These are phyloP conservation scores for Luffia ferchaultella DNA, from an alignment of 2,888 invertebrate genomes.

Conservation along the genomic window DNA sequence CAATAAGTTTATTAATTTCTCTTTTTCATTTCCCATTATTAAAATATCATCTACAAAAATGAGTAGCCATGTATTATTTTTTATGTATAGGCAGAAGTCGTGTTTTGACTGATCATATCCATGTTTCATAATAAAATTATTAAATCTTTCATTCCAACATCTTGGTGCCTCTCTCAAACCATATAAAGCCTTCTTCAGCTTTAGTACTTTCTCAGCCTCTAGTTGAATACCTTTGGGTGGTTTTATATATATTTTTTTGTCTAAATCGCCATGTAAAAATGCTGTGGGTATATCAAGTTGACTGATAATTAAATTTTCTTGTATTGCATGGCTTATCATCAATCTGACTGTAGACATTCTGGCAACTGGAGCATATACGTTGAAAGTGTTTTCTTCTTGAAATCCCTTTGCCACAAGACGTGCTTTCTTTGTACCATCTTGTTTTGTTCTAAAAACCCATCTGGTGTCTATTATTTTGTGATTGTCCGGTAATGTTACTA, in stretches of 20 bases:
- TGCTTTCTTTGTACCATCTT: slow-evolving; percentile 6
- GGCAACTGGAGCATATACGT: slow-evolving; percentile 11
- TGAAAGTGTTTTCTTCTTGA: neutral
- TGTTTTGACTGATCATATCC: neutral
- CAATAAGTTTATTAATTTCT: no score
- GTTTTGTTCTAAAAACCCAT: slow-evolving; percentile 10
- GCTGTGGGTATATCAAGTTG: slow-evolving; percentile 14
- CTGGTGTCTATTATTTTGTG: slow-evolving; percentile 11
- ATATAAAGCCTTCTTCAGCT: slow-evolving; percentile 10
- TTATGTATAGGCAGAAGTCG: neutral
- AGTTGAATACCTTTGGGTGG: slow-evolving; percentile 9
- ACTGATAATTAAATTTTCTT: slow-evolving; percentile 6
- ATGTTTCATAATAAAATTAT: slow-evolving; percentile 4
- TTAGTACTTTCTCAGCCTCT: slow-evolving; percentile 9
- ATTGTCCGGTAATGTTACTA: slow-evolving; percentile 3
- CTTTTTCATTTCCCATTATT: no score
- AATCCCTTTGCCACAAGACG: slow-evolving; percentile 2
- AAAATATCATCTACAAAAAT: slow-evolving; percentile 1
- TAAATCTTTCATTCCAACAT: slow-evolving; percentile 12
- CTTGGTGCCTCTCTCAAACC: slow-evolving; percentile 10
- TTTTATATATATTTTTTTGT: slow-evolving; percentile 14
- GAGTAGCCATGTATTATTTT: neutral
- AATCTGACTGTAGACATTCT: slow-evolving; percentile 9
- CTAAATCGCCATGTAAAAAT: no score
- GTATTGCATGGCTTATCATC: slow-evolving; percentile 6